phyloP scores from a whole-genome alignment of 2,797 vertebrate species.

The Etheostoma perlongum region DNA sequence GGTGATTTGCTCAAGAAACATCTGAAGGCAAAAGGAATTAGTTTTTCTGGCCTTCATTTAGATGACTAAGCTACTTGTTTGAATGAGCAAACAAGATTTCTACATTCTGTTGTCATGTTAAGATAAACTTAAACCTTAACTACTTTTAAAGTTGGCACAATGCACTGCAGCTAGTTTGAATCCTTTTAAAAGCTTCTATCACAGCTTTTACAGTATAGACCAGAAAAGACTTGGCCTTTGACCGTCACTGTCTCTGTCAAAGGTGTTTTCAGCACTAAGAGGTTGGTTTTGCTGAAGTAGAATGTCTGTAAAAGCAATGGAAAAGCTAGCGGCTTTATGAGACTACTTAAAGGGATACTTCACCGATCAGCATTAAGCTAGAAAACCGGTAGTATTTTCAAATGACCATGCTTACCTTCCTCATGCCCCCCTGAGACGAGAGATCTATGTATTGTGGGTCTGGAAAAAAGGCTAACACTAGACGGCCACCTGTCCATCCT shows the following conservation, averaged over 20 bases:
- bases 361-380: no score
- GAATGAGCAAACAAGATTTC: not conserved
- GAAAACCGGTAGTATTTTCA: no score
- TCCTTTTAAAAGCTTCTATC: constrained; percentile 1
- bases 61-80: constrained; percentile 3
- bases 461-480: no score
- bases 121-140: not conserved
- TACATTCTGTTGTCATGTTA: not conserved
- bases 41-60: constrained; percentile 23
- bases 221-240: not conserved
- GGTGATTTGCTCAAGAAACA: constrained; percentile 17
- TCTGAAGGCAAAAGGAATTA: not conserved
- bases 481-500: no score
- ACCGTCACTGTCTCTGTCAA: not conserved
- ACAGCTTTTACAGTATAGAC: not conserved
- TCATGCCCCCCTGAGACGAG: no score
- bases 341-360: no score
- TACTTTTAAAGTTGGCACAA: not conserved
- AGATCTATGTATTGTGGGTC: no score
- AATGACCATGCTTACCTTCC: no score
- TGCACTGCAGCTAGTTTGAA: not conserved
- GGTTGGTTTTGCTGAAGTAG: not conserved
- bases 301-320: not conserved
- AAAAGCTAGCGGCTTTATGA: no score
- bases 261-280: constrained; percentile 1